Evolutionary conservation across 2,888 invertebrate genomes (phyloP).

Genomic region (Hyposoter dolosus): DNA sequence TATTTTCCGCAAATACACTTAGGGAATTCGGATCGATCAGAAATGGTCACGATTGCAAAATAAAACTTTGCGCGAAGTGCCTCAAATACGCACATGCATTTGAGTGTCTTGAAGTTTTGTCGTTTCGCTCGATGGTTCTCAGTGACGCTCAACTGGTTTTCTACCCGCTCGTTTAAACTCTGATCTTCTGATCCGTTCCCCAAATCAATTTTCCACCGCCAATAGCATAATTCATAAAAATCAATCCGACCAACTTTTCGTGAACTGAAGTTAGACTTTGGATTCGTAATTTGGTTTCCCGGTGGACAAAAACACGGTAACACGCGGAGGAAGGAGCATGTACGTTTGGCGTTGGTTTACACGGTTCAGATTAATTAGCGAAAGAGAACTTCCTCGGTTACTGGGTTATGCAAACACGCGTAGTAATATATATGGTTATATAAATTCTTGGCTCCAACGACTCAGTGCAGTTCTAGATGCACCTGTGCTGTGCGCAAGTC

Average conservation of each 20-base stretch:
- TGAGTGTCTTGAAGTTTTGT: slow-evolving; percentile 50
- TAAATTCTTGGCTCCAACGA: slow-evolving; percentile 30
- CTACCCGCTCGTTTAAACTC: neutral
- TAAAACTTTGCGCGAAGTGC: neutral
- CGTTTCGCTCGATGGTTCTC: slow-evolving; percentile 72
- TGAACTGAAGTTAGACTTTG: neutral
- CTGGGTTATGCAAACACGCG: slow-evolving; percentile 65
- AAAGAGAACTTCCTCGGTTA: slow-evolving; percentile 62
- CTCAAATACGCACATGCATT: neutral
- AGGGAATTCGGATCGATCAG: neutral
- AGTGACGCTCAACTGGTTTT: slow-evolving; percentile 75
- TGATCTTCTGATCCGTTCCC: neutral
- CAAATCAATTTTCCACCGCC: neutral
- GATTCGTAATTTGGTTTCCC: neutral
- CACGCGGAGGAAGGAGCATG: neutral
- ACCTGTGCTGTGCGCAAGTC: slow-evolving; percentile 52
- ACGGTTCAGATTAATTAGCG: slow-evolving; percentile 65
- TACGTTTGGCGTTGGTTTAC: slow-evolving; percentile 45
- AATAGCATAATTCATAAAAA: neutral
- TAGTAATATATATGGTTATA: slow-evolving; percentile 25
- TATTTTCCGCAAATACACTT: neutral
- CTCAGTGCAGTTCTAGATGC: slow-evolving; percentile 40
- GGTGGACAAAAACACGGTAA: neutral
- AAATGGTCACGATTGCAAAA: neutral
- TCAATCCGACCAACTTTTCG: neutral